These are phyloP conservation scores for Ammodytes marinus DNA, from an alignment of 2,113 vertebrate species.

Conservation along the genomic window DNA sequence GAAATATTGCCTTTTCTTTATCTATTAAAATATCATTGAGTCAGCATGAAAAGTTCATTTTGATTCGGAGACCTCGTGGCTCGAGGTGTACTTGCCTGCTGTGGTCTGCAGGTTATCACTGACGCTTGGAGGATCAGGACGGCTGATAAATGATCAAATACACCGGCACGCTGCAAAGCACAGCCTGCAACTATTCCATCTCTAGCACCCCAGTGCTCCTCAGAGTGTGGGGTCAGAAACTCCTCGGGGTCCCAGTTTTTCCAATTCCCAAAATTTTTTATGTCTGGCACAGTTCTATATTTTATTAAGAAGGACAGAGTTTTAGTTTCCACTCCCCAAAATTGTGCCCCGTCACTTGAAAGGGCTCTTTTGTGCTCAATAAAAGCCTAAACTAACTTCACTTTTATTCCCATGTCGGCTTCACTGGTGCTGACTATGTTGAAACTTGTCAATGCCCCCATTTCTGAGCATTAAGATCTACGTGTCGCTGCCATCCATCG, in stretches of 20 bases:
- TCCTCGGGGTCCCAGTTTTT: conserved; percentile 49
- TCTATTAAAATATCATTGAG: conserved; percentile 31
- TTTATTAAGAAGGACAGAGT: conserved; percentile 59
- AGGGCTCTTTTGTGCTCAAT: conserved; percentile 62
- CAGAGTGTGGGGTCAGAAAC: conserved; percentile 51
- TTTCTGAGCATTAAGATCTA: conserved; percentile 43
- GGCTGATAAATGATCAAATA: conserved; percentile 68
- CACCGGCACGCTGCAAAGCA: conserved; percentile 41
- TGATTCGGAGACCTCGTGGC: conserved; percentile 24
- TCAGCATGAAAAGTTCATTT: conserved; percentile 52
- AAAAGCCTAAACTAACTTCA: conserved; percentile 37
- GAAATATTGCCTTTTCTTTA: conserved; percentile 3
- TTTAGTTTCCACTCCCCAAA: conserved; percentile 51
- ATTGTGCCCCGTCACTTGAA: conserved; percentile 34
- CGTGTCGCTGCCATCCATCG: conserved; percentile 37
- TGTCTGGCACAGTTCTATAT: conserved; percentile 39
- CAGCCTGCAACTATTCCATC: conserved; percentile 53
- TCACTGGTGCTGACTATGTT: conserved; percentile 35
- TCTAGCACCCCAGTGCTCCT: conserved; percentile 40
- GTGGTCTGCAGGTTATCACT: conserved; percentile 48
- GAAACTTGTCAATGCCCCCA: conserved; percentile 19
- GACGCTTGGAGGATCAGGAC: conserved; percentile 31
- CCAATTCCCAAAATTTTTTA: conserved; percentile 42
- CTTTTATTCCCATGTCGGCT: conserved; percentile 40
- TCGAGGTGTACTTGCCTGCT: conserved; percentile 29